phyloP scores from a whole-genome alignment of 2,797 vertebrate species.

The Triplophysa yarkandensis region DNA sequence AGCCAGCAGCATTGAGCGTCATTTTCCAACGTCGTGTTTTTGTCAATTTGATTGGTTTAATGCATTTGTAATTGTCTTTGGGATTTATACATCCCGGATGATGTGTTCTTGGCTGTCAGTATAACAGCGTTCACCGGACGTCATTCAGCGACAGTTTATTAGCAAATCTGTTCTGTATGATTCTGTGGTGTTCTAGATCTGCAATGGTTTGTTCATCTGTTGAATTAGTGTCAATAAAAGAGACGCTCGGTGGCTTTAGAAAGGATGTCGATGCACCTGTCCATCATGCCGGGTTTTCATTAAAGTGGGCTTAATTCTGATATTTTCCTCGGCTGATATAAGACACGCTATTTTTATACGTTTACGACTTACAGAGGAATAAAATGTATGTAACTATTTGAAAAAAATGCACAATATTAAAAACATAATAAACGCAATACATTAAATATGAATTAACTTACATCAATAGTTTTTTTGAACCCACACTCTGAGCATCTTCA shows the following conservation, averaged over 20 bases:
- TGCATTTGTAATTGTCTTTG: slow-evolving; percentile 49
- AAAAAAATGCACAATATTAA: too few species aligned
- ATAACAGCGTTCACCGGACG: slow-evolving; percentile 54
- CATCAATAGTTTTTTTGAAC: too few species aligned
- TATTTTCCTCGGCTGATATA: neutral
- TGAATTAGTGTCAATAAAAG: slow-evolving; percentile 57
- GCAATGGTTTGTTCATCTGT: slow-evolving; percentile 61
- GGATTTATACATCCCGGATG: neutral
- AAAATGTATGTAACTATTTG: neutral
- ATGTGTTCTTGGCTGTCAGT: slow-evolving; percentile 1
- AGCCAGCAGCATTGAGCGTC: slow-evolving; percentile 46
- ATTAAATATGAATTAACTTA: too few species aligned
- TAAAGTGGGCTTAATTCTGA: slow-evolving; percentile 19
- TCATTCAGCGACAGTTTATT: slow-evolving; percentile 40
- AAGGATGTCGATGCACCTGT: slow-evolving; percentile 44
- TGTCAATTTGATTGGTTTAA: slow-evolving; percentile 41
- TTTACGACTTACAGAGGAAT: neutral
- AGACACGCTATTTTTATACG: neutral
- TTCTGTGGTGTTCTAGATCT: slow-evolving; percentile 65
- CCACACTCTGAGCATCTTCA: slow-evolving; percentile 7
- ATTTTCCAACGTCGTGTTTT: slow-evolving; percentile 52
- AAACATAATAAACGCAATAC: too few species aligned
- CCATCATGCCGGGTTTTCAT: slow-evolving; percentile 36
- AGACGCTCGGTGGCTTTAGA: slow-evolving; percentile 61
- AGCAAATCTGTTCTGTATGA: slow-evolving; percentile 47